Percentiles rank a stretch among this genome's conserved stretches.
These are phyloP conservation scores for Gnathonemus longibarbis DNA, from an alignment of 2,113 vertebrate species.

Conservation along the genomic window DNA sequence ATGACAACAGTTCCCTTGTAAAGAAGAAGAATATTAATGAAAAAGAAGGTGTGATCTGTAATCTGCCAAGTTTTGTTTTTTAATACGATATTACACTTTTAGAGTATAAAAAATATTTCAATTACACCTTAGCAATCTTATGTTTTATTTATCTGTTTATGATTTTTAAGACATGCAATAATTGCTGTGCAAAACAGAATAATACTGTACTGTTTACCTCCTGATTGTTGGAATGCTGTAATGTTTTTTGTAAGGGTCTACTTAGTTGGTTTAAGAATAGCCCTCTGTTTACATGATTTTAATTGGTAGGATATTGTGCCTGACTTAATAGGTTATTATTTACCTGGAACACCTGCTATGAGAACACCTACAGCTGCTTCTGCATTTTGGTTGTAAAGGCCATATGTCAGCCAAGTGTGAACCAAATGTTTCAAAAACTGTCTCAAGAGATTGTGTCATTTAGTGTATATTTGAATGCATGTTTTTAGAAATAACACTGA, in stretches of 20 bases:
- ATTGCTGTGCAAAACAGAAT: not conserved
- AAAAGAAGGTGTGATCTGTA: not conserved
- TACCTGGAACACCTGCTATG: not conserved
- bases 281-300: not conserved
- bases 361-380: not conserved
- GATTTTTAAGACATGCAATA: not conserved
- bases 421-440: not conserved
- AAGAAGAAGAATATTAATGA: not conserved
- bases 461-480: not conserved
- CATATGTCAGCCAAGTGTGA: not conserved
- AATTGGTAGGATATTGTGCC: not conserved
- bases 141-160: not conserved
- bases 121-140: not conserved
- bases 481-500: not conserved
- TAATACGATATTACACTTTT: not conserved
- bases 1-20: constrained; percentile 13
- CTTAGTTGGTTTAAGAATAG: not conserved
- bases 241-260: not conserved
- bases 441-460: not conserved
- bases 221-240: not conserved
- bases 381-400: not conserved
- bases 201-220: not conserved
- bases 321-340: not conserved
- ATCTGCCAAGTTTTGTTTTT: not conserved
- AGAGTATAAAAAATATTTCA: not conserved